Percentiles rank a stretch among this genome's conserved stretches.
Evolutionary conservation across 2,888 invertebrate species (phyloP).

Genomic region (Amblyjoppa fuscipennis): DNA sequence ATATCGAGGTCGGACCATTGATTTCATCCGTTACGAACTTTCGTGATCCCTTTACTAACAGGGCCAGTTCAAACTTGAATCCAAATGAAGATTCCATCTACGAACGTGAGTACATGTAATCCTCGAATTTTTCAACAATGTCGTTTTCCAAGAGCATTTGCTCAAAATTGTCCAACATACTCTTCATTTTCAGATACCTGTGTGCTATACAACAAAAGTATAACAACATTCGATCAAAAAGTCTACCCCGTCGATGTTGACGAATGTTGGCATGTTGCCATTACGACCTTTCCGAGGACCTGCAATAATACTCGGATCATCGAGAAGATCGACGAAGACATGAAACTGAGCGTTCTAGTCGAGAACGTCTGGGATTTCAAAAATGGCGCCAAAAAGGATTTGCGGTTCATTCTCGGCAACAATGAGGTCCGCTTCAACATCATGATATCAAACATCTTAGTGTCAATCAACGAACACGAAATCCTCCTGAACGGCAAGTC

Average conservation of each 20-base stretch:
- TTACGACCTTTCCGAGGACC: conserved; percentile 85
- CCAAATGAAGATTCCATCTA: conserved; percentile 2
- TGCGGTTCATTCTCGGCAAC: neutral
- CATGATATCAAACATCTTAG: neutral
- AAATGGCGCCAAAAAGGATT: neutral
- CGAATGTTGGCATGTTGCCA: conserved; percentile 88
- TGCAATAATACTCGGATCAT: neutral
- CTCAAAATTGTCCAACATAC: neutral
- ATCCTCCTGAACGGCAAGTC: neutral
- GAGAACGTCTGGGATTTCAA: neutral
- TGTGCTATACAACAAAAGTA: conserved; percentile 87
- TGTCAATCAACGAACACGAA: too few species aligned
- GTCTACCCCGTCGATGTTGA: conserved; percentile 87
- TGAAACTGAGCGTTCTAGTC: neutral
- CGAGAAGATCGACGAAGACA: neutral
- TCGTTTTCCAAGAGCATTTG: conserved; percentile 20
- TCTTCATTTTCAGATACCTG: conserved; percentile 87
- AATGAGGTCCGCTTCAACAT: neutral
- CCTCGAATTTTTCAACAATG: neutral
- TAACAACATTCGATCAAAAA: conserved; percentile 89
- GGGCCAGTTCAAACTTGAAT: conserved; percentile 6
- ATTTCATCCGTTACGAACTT: conserved; percentile 3
- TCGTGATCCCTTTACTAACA: neutral
- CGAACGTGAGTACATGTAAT: conserved; percentile 43
- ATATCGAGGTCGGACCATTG: neutral